Base-by-base conservation (phyloP, 2,888 invertebrate species). In the Lomographa bimaculata region DNA sequence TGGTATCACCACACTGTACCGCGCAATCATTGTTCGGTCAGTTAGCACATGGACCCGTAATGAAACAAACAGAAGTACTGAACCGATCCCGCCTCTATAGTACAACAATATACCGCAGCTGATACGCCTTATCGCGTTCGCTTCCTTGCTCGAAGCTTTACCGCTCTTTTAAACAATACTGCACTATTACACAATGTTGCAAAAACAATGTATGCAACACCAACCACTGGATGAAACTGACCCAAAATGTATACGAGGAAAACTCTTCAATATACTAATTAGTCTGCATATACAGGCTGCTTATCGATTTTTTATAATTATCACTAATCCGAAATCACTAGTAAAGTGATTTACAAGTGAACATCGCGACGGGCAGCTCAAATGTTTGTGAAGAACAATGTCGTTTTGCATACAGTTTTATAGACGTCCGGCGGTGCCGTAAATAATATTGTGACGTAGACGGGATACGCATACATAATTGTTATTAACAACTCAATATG, bases 401-500 rank as follows among this genome's bases (percentile, higher is more conserved):
- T 50, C 48, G 54, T 54, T 51, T 71, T 62, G 67, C 75, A 68
- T 70, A 57, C 59, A 57, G 60, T 66, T 66, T 69, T 73, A 70
- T 72, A 67, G 64, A 63, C 70, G 64, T 74, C 73, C 70, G 69
- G 60, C 17, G 48, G 38, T 28, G 57, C 60, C 59, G 62, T 68
- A 67, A 63, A 65, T 64, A 54, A 36, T 51, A 34, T 47, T 50
- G 56, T 60, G 67, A 66, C 62, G 60, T 57, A 11, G 11, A 50
- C 51, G 48, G 53, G 61, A 56, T 60, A 41, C 26, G 68, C 61
- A 65, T 64, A 65, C 62, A 29, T 50, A 64, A 68, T 61, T 54
- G 38, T 24, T 34, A 41, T 39, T 12, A 28, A 26, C 37, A 19
- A 25, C 7, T 38, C 46, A 41, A 41, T 43, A 44, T 48, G 25